Evolutionary conservation across 1,140 invertebrate genomes (phyloP).

Genomic region (Tetragonula clypearis): DNA sequence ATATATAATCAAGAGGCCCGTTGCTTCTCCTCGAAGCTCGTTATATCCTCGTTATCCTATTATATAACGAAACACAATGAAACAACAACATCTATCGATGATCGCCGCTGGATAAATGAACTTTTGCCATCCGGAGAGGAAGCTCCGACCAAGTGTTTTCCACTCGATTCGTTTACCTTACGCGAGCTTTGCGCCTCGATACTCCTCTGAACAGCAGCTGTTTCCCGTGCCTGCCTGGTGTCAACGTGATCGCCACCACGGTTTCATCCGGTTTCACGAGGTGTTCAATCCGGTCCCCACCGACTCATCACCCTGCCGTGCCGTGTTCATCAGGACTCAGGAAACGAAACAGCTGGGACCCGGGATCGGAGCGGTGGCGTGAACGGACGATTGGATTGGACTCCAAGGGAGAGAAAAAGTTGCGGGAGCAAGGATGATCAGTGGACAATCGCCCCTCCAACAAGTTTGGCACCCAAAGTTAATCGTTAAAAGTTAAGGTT

Average conservation of each 20-base stretch:
- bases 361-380: conserved; percentile 52
- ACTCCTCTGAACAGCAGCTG: conserved; percentile 89
- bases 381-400: conserved; percentile 17
- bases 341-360: conserved; percentile 22
- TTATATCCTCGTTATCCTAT: neutral
- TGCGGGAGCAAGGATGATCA: conserved; percentile 39
- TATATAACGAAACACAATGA: conserved; percentile 8
- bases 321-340: conserved; percentile 65
- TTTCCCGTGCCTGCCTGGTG: conserved; percentile 82
- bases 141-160: neutral
- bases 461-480: conserved; percentile 32
- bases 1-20: neutral
- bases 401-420: conserved; percentile 63
- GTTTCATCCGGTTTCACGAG: conserved; percentile 93
- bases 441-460: conserved; percentile 53
- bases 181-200: conserved; percentile 92
- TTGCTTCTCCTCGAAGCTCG: conserved; percentile 22
- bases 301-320: conserved; percentile 93
- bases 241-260: conserved; percentile 87
- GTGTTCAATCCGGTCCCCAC: conserved; percentile 95
- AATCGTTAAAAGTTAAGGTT: conserved; percentile 9
- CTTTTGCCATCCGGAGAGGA: neutral
- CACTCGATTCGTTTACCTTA: conserved; percentile 87
- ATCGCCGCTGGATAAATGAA: conserved; percentile 12
- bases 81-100: neutral